Conservation (phyloP, 2,113 vertebrate genomes). For the Verasper variegatus region DNA sequence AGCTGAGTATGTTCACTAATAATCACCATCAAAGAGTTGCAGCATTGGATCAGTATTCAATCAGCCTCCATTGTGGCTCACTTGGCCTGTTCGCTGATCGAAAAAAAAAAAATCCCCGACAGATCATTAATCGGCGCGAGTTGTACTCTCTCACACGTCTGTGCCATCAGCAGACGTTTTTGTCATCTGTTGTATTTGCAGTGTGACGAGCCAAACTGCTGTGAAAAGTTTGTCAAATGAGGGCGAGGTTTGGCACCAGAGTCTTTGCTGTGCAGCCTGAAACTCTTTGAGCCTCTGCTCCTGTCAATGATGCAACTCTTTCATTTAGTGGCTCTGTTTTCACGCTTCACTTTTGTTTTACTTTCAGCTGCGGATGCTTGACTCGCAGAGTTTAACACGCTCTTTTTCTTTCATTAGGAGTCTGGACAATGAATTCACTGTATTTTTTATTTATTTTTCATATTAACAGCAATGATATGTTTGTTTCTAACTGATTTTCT, state of each 20-base stretch:
- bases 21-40: conserved; percentile 69
- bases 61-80: conserved; percentile 6
- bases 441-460: not conserved
- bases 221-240: conserved; percentile 61
- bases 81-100: not conserved
- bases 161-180: conserved; percentile 38
- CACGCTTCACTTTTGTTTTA: conserved; percentile 69
- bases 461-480: conserved; percentile 45
- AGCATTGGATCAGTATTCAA: conserved; percentile 31
- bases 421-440: conserved; percentile 37
- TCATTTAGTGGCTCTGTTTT: conserved; percentile 69
- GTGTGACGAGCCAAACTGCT: conserved; percentile 46
- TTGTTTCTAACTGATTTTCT: conserved; percentile 47
- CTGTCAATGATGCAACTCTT: conserved; percentile 79
- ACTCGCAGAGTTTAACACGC: conserved; percentile 62
- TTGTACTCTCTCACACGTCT: conserved; percentile 20
- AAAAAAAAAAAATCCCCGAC: not conserved
- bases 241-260: conserved; percentile 53
- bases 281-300: conserved; percentile 57
- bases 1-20: conserved; percentile 66
- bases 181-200: conserved; percentile 25
- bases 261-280: conserved; percentile 43
- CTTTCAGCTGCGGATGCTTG: conserved; percentile 70
- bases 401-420: conserved; percentile 56
- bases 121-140: conserved; percentile 5